Conservation (phyloP, 2,888 invertebrate genomes). For the Lissocephala sabroskyi region DNA sequence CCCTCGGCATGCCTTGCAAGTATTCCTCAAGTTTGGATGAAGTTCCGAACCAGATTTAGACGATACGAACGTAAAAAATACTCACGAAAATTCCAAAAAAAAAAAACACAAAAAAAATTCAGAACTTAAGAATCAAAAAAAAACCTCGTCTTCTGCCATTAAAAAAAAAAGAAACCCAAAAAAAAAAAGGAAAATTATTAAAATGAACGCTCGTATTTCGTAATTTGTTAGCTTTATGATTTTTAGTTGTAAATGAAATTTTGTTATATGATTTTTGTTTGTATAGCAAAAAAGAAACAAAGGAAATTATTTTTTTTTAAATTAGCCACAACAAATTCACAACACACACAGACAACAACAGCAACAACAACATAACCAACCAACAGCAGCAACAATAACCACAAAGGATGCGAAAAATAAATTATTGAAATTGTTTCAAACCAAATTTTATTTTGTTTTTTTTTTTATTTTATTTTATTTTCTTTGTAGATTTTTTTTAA, state of each 20-base stretch:
- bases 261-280: constrained; percentile 1
- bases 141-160: too few species aligned
- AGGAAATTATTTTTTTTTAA: constrained; percentile 3
- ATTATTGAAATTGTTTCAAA: constrained; percentile 56
- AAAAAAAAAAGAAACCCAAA: constrained; percentile 4
- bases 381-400: constrained; percentile 12
- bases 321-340: constrained; percentile 35
- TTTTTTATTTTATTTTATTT: constrained; percentile 6
- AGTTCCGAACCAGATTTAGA: not conserved
- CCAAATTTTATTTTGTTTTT: constrained; percentile 27
- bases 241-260: not conserved
- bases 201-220: not conserved
- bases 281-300: not conserved
- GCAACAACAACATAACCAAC: constrained; percentile 11
- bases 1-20: constrained; percentile 25
- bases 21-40: too few species aligned
- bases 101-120: constrained; percentile 1
- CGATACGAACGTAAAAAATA: constrained; percentile 21
- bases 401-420: constrained; percentile 32
- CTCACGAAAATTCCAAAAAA: constrained; percentile 8
- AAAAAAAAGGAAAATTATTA: not conserved
- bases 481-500: constrained; percentile 8
- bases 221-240: constrained; percentile 3
- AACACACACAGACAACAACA: constrained; percentile 1
- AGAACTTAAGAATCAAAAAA: not conserved